These are phyloP conservation scores for Caerostris extrusa DNA, from an alignment of 1,140 invertebrate genomes.

Conservation along the genomic window DNA sequence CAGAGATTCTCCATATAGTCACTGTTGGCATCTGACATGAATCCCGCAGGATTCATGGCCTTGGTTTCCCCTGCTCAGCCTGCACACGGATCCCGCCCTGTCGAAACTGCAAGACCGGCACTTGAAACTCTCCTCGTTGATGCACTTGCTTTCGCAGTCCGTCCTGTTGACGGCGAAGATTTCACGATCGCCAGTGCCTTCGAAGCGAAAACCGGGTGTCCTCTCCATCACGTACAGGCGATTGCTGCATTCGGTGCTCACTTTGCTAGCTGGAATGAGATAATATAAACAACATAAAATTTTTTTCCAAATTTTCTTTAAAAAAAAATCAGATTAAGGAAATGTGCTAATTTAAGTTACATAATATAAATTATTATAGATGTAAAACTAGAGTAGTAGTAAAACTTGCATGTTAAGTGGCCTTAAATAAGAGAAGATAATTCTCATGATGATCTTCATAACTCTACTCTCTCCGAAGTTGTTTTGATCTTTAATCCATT, in stretches of 20 bases:
- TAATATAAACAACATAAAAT: not conserved
- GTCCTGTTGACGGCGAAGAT: slow-evolving; percentile 87
- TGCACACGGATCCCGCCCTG: slow-evolving; percentile 88
- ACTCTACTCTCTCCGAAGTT: no score
- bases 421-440: no score
- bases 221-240: slow-evolving; percentile 93
- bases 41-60: slow-evolving; percentile 89
- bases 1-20: slow-evolving; percentile 96
- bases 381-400: no score
- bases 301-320: no score
- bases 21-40: slow-evolving; percentile 91
- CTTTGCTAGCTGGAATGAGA: slow-evolving; percentile 82
- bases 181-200: slow-evolving; percentile 82
- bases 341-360: no score
- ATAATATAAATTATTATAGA: no score
- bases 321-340: no score
- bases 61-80: slow-evolving; percentile 90
- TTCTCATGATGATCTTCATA: no score
- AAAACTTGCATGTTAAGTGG: no score
- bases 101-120: slow-evolving; percentile 93
- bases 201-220: slow-evolving; percentile 85
- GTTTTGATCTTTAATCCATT: no score
- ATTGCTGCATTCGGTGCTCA: slow-evolving; percentile 92
- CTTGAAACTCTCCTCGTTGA: slow-evolving; percentile 89
- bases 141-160: slow-evolving; percentile 94